Percentiles rank a stretch among this genome's conserved stretches.
Conservation (phyloP, 2,888 invertebrate species). For the Pandemis cinnamomeana region DNA sequence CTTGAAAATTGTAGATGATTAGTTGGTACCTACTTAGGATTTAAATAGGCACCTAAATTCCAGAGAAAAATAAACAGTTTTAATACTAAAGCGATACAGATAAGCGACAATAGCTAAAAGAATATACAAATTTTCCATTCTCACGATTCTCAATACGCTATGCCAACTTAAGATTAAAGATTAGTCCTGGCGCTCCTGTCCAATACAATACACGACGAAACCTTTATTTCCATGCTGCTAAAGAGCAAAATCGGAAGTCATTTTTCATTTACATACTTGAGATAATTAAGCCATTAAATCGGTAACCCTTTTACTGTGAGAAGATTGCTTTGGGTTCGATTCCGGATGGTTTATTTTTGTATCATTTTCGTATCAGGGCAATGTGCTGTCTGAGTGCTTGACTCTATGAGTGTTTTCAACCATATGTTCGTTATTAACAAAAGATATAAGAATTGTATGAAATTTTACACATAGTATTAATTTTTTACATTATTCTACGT, state of each 20-base stretch:
- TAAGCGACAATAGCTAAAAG: neutral
- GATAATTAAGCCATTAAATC: slow-evolving; percentile 81
- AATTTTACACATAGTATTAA: too few relatives aligned
- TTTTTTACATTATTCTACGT: too few relatives aligned
- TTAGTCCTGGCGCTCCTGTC: slow-evolving; percentile 22
- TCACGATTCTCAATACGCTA: slow-evolving; percentile 54
- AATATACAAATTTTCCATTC: slow-evolving; percentile 49
- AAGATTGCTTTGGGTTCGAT: slow-evolving; percentile 59
- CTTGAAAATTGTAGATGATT: neutral
- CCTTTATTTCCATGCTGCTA: slow-evolving; percentile 20
- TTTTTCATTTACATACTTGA: slow-evolving; percentile 60
- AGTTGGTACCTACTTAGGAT: neutral
- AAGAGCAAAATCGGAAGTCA: slow-evolving; percentile 27
- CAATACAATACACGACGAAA: neutral
- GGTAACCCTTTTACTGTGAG: slow-evolving; percentile 74
- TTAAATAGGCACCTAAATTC: too few relatives aligned
- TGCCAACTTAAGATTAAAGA: slow-evolving; percentile 46
- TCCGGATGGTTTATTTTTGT: slow-evolving; percentile 69
- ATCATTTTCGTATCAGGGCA: slow-evolving; percentile 59
- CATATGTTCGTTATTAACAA: slow-evolving; percentile 32
- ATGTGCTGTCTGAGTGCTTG: slow-evolving; percentile 63
- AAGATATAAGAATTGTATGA: neutral
- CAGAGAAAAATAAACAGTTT: neutral
- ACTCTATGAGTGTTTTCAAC: slow-evolving; percentile 31
- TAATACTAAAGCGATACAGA: neutral